Conservation (phyloP, 2,888 invertebrate species). For the Drosophila mulleri region DNA sequence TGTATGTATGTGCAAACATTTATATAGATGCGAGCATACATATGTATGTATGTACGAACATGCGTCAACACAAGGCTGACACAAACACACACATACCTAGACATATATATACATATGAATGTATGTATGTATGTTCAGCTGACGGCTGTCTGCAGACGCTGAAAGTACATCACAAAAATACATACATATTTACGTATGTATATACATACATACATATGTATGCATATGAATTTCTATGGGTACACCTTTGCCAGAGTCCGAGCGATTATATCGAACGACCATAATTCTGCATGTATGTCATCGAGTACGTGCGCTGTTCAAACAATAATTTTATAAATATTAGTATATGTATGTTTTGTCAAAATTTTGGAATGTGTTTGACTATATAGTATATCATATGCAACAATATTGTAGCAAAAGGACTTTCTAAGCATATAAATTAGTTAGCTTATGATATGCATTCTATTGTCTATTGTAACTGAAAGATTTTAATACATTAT, state of each 20-base stretch:
- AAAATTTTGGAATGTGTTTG: no score
- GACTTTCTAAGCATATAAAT: no score
- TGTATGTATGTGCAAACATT: background rate
- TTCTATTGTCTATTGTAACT: no score
- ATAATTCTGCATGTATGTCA: background rate
- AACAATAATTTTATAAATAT: no score
- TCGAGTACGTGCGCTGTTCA: no score
- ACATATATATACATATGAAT: background rate
- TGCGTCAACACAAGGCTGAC: background rate
- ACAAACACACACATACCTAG: background rate
- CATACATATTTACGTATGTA: background rate
- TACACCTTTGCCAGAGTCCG: background rate
- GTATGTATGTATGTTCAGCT: background rate
- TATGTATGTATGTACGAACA: background rate
- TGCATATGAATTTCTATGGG: background rate
- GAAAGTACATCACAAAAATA: background rate
- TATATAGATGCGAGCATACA: background rate
- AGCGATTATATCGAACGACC: background rate
- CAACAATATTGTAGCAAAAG: no score
- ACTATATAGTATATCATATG: no score
- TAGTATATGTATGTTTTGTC: no score
- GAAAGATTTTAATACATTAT: no score
- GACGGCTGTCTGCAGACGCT: conserved; percentile 4
- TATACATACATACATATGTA: background rate
- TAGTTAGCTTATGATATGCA: no score